Evolutionary conservation across 2,888 invertebrate species (phyloP).

Genomic region (Chalcosyrphus nemorum): DNA sequence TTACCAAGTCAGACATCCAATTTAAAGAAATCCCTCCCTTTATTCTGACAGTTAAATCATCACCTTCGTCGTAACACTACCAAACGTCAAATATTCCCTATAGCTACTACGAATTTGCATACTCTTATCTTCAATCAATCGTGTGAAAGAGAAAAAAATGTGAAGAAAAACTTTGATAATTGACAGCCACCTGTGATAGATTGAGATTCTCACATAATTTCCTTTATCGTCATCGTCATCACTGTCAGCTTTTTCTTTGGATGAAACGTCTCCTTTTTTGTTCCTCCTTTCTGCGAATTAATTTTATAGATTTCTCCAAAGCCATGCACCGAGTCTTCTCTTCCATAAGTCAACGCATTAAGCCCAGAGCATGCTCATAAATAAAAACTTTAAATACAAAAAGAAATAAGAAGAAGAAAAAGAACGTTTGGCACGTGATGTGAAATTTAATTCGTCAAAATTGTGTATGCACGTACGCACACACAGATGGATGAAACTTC

Average conservation of each 20-base stretch:
- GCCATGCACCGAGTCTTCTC: background rate
- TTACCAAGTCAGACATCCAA: slow-evolving; percentile 25
- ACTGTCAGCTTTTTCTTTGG: background rate
- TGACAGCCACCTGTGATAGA: slow-evolving; percentile 64
- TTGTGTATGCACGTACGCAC: background rate
- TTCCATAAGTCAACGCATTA: slow-evolving; percentile 64
- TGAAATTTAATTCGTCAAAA: slow-evolving; percentile 60
- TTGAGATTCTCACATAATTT: slow-evolving; percentile 59
- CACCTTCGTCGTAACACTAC: background rate
- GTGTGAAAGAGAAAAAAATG: background rate
- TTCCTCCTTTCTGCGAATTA: slow-evolving; percentile 45
- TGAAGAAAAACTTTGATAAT: slow-evolving; percentile 31
- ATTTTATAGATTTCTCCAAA: slow-evolving; percentile 56
- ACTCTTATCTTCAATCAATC: slow-evolving; percentile 18
- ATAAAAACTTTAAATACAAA: slow-evolving; percentile 43
- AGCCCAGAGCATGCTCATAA: slow-evolving; percentile 59
- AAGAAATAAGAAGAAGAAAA: background rate
- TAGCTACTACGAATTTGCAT: slow-evolving; percentile 19
- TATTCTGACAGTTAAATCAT: slow-evolving; percentile 36
- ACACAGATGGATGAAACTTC: background rate
- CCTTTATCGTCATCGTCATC: slow-evolving; percentile 18
- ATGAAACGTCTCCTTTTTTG: slow-evolving; percentile 6
- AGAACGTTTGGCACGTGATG: slow-evolving; percentile 62
- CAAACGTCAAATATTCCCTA: slow-evolving; percentile 19
- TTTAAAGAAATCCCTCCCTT: slow-evolving; percentile 42